phyloP scores from a whole-genome alignment of 2,113 vertebrate species.

The Casuarius casuarius region DNA sequence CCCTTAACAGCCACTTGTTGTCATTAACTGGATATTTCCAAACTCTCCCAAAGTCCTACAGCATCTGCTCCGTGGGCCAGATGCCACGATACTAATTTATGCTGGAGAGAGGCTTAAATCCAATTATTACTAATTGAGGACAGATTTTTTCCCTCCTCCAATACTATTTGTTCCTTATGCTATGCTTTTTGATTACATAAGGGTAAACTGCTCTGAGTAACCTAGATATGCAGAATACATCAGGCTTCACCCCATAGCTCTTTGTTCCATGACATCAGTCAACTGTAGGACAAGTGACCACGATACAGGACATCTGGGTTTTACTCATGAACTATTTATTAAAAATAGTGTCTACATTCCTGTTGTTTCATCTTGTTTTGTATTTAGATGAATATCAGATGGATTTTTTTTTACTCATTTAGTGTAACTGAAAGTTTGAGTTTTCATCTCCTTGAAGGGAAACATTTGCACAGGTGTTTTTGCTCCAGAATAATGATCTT shows the following conservation, averaged over 20 bases:
- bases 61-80: slow-evolving; percentile 46
- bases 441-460: neutral
- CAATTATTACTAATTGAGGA: slow-evolving; percentile 59
- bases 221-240: neutral
- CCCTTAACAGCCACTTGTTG: neutral
- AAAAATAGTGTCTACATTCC: neutral
- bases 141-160: neutral
- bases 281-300: neutral
- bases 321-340: neutral
- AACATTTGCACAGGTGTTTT: neutral
- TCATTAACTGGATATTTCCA: slow-evolving; percentile 27
- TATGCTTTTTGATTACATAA: neutral
- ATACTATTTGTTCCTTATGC: neutral
- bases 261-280: neutral
- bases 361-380: neutral
- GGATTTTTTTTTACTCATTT: neutral
- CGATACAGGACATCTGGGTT: neutral
- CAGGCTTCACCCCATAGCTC: neutral
- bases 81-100: slow-evolving; percentile 49
- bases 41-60: slow-evolving; percentile 25
- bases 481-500: neutral
- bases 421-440: neutral
- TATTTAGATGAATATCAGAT: neutral
- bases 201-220: neutral
- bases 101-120: slow-evolving; percentile 50